Evolutionary conservation across 2,888 invertebrate species (phyloP).

Genomic region (Alitta virens): DNA sequence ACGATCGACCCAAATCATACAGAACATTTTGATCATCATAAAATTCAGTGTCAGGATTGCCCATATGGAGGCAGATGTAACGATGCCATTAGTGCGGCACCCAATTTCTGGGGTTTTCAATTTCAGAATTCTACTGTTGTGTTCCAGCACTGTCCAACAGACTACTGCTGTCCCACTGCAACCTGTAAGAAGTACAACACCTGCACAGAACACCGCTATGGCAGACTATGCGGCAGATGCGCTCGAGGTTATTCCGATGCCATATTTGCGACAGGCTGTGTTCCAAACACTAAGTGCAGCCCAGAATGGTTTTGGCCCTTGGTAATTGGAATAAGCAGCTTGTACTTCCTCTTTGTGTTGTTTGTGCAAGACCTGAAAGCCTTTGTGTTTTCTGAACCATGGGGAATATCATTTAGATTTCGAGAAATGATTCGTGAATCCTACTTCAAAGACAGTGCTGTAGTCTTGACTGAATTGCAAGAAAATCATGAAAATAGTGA

Average conservation of each 20-base stretch:
- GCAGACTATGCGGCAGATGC: conserved; percentile 25
- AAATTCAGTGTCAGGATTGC: conserved; percentile 23
- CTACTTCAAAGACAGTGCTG: background rate
- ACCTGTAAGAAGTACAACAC: conserved; percentile 13
- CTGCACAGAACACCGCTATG: conserved; percentile 17
- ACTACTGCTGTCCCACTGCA: conserved; percentile 18
- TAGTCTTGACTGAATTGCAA: background rate
- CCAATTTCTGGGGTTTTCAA: conserved; percentile 26
- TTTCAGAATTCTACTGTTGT: background rate
- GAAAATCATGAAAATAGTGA: background rate
- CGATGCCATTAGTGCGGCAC: conserved; percentile 12
- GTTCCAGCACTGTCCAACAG: conserved; percentile 23
- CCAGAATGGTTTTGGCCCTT: conserved; percentile 13
- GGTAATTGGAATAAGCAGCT: conserved; percentile 1
- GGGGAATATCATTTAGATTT: too few relatives aligned
- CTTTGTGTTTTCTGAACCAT: conserved; percentile 1
- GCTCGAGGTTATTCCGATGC: conserved; percentile 22
- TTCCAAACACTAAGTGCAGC: conserved; percentile 17
- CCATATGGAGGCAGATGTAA: conserved; percentile 24
- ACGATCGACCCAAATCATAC: conserved; percentile 11
- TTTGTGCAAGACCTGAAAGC: conserved; percentile 17
- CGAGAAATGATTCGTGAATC: too few relatives aligned
- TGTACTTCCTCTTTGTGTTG: conserved; percentile 21
- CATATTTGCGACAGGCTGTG: conserved; percentile 22
- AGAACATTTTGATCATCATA: conserved; percentile 16